These are phyloP conservation scores for Stratiomys singularior DNA, from an alignment of 2,888 invertebrate species.

Conservation along the genomic window DNA sequence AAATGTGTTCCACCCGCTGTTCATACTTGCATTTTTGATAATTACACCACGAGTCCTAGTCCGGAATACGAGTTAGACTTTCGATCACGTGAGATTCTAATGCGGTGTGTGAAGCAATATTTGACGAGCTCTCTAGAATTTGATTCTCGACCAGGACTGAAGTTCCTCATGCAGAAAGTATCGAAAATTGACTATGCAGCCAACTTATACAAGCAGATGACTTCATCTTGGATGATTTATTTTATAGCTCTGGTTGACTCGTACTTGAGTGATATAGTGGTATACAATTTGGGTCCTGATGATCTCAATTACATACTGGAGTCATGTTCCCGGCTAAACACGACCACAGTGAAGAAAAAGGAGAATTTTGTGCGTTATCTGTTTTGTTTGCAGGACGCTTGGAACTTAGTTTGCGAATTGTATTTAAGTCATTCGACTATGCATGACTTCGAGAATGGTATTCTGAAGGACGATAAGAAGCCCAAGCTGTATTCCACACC, in stretches of 20 bases:
- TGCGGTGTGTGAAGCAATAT: conserved; percentile 84
- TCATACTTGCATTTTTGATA: conserved; percentile 65
- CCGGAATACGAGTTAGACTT: conserved; percentile 65
- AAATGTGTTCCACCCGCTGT: conserved; percentile 71
- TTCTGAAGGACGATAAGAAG: conserved; percentile 54
- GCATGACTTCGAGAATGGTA: conserved; percentile 63
- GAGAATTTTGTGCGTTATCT: conserved; percentile 71
- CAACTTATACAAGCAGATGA: conserved; percentile 91
- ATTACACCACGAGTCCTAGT: conserved; percentile 63
- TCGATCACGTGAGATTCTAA: conserved; percentile 71
- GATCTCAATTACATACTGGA: conserved; percentile 74
- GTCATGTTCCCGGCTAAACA: conserved; percentile 69
- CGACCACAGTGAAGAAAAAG: conserved; percentile 66
- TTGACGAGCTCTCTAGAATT: conserved; percentile 86
- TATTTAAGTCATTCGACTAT: conserved; percentile 67
- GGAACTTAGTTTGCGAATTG: conserved; percentile 71
- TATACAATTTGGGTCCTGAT: conserved; percentile 71
- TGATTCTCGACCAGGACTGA: conserved; percentile 89
- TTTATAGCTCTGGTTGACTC: conserved; percentile 87
- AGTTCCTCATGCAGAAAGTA: conserved; percentile 93
- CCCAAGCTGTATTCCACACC: conserved; percentile 47
- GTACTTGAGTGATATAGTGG: conserved; percentile 77
- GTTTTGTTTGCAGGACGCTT: conserved; percentile 71
- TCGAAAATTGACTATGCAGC: conserved; percentile 87
- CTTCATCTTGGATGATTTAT: conserved; percentile 91